Evolutionary conservation across 2,113 vertebrate species (phyloP), one percentile per base, ranked within the genome.

Genomic region (Dolichotis patagonum): DNA sequence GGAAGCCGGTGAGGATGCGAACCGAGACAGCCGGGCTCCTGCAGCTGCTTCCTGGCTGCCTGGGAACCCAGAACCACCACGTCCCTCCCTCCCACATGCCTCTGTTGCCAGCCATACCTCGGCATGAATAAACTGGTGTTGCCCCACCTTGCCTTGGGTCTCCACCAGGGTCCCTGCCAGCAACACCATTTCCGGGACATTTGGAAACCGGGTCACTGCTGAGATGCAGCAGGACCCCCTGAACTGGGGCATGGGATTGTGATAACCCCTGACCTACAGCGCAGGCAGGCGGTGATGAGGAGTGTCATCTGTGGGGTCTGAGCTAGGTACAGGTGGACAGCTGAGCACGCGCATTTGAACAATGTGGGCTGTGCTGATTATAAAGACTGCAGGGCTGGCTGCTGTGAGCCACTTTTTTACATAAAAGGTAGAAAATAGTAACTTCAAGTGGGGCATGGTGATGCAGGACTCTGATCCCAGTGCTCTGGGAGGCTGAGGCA

Each of bases 321-420:
- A 30, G 56, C 38, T 3, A 63, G 20, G 35, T 0, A 6, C 10
- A 7, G 26, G 12, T 7, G 6, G 38, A 20, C 1, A 4, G 32
- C 0, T 30, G 56, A 65, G 56, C 12, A 43, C 62, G 12, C 12
- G 85, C 63, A 12, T n/a, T 32, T n/a, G 28, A 75, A 56, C 13
- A 13, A 8, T 1, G n/a, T 0, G 16, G 41, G 5, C 13, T 7
- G 10, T 1, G 35, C n/a, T 4, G 28, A 43, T 1, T 7, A 7
- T 11, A 11, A 78, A 26, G 32, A 16, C 4, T 0, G 1, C 1
- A 24, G 41, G 60, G 54, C 8, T 58, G 62, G 62, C 56, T 43
- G 49, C 75, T 3, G 12, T 7, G 12, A 26, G 5, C 35, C 11
- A 46, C 16, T 54, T 63, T 35, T 43, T 30, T 77, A 2, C 46